Evolutionary conservation across 1,140 invertebrate species (phyloP).

Genomic region (Gryllus bimaculatus): DNA sequence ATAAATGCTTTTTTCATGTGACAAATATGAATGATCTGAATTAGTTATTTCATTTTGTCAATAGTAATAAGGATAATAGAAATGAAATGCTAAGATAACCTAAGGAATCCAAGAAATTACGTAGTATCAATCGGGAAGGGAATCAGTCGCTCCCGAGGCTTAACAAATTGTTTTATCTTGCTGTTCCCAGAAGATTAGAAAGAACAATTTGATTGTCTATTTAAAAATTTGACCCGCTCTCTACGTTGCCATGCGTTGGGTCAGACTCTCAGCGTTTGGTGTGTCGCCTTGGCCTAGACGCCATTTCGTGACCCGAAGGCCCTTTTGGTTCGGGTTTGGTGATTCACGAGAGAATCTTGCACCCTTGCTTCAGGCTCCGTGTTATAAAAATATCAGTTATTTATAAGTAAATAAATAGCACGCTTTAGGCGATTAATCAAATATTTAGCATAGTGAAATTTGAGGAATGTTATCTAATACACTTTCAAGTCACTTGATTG

Average conservation of each 20-base stretch:
- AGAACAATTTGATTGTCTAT: background rate
- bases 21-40: too few species aligned
- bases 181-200: background rate
- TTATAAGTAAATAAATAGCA: background rate
- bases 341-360: background rate
- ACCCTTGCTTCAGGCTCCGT: background rate
- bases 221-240: background rate
- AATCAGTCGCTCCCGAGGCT: background rate
- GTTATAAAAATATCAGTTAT: background rate
- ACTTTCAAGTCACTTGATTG: background rate
- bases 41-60: too few species aligned
- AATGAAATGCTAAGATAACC: background rate
- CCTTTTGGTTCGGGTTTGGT: background rate
- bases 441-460: background rate
- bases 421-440: background rate
- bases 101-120: background rate
- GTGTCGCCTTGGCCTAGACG: background rate
- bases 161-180: background rate
- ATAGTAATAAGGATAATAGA: background rate
- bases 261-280: background rate
- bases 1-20: too few species aligned
- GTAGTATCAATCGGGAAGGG: background rate
- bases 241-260: background rate
- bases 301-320: background rate
- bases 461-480: background rate